Evolutionary conservation across 2,797 vertebrate species (phyloP), one percentile per base, ranked within the genome.

Genomic region (Melanotaenia parkinsoni): DNA sequence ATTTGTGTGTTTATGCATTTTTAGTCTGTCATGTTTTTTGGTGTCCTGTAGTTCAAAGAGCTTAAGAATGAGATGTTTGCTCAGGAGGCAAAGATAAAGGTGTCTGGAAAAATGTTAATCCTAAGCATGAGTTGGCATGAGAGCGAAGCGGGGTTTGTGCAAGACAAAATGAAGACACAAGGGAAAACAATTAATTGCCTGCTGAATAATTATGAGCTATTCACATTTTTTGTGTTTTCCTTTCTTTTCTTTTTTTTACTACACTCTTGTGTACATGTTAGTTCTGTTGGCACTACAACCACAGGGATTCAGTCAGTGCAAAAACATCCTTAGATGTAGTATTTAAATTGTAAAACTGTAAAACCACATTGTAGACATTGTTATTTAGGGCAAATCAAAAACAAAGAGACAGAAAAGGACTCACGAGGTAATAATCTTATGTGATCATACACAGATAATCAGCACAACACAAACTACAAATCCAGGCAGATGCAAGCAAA

Each of bases 81-180:
- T 43, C 40, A 43, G 54, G 18, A 59, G 10, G 51, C 22, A 53
- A 53, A 53, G 51, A 53, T 53, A 24, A 57, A 67, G 51, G n/a
- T 63, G 61, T 26, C 43, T 70, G 60, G 57, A 1, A 38, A 62
- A 65, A 78, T 73, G 62, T 50, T 68, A 40, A 79, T 81, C 75
- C 69, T 51, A 45, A 72, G 28, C 57, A 61, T 58, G 47, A 70
- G 63, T 74, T 79, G 79, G 56, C 63, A 51, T 51, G 16, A 35
- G 26, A 62, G 38, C 66, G 30, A 43, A 14, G 40, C 16, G 18
- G 18, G 30, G 69, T 37, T 53, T 47, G 28, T 38, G 56, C 35
- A 28, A 16, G 1, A 51, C 12, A 12, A 51, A 56, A 63, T 51
- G 66, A 63, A 18, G 32, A 65, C 14, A 28, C 14, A 43, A 5